Evolutionary conservation across 2,797 vertebrate species (phyloP).

Genomic region (Cebuella pygmaea): DNA sequence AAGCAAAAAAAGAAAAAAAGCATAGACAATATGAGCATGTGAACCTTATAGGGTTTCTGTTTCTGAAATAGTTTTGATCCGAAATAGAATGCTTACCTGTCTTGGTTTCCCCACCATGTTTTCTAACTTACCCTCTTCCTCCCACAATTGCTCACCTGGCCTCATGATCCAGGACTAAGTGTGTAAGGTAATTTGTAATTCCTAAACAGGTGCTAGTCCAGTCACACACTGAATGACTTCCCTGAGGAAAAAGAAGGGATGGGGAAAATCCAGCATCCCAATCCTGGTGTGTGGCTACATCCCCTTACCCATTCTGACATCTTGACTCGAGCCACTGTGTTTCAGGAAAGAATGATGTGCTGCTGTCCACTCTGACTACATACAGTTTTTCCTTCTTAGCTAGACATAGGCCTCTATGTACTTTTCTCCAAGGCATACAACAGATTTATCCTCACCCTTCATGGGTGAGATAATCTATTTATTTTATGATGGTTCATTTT

Average conservation of each 20-base stretch:
- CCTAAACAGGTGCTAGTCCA: background rate
- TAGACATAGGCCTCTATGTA: background rate
- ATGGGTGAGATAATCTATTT: background rate
- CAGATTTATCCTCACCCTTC: background rate
- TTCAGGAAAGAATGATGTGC: background rate
- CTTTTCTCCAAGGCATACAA: slow-evolving; percentile 8
- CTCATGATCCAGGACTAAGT: background rate
- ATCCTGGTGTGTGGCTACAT: background rate
- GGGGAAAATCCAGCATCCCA: background rate
- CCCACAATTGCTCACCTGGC: background rate
- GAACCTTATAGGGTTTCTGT: background rate
- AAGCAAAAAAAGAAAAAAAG: background rate
- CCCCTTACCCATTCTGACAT: background rate
- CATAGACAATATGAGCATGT: background rate
- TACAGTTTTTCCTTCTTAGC: background rate
- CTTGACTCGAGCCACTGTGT: background rate
- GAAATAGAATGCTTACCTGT: background rate
- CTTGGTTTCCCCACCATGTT: background rate
- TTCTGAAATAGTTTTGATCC: background rate
- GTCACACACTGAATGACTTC: background rate
- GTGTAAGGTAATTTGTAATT: background rate
- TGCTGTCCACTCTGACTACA: background rate
- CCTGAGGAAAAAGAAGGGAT: background rate
- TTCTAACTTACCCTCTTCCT: background rate
- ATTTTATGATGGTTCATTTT: background rate